Evolutionary conservation across 2,888 invertebrate genomes (phyloP), one percentile per base, ranked within the genome.

Genomic region (Sturmia bella): DNA sequence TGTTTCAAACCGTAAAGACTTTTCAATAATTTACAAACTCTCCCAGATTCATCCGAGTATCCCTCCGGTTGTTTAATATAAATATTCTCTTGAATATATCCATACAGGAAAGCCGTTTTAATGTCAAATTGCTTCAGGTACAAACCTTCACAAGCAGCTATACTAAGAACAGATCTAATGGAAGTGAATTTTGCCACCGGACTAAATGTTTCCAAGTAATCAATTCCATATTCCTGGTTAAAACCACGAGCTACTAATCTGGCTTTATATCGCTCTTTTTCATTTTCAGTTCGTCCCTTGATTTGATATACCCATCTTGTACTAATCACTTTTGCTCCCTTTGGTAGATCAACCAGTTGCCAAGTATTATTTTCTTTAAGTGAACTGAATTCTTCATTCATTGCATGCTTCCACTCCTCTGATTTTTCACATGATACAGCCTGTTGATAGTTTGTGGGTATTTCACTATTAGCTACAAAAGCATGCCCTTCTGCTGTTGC

Each of bases 1-100:
- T 86, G 86, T 63, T 86, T 87, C 2, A 87, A 21, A 0, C 85
- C 85, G 73, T 87, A 86, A 1, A 86, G 43, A 37, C 85, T 83
- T 43, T 85, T 85, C 85, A 24, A 48, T 54, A 32, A 76, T 74
- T 17, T 80, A 85, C 69, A 79, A n/a, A 80, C 73, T 61, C 84
- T 39, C 69, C 63, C 27, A 15, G 81, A 12, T 80, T 24, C 4
- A 74, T 19, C 13, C n/a, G n/a, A n/a, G n/a, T n/a, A n/a, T n/a
- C 85, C 84, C 37, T 68, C 57, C 41, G 83, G 83, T n/a, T 84
- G 78, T 21, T 68, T 50, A 83, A 85, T 83, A 48, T 78, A 84
- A 1, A 84, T 3, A 57, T 78, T 63, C 17, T 85, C 83, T 19
- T 66, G 41, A 17, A 85, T 48, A 13, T 83, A 64, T 24, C 84